Conservation (phyloP, 2,113 vertebrate species). For the Oncorhynchus tshawytscha region DNA sequence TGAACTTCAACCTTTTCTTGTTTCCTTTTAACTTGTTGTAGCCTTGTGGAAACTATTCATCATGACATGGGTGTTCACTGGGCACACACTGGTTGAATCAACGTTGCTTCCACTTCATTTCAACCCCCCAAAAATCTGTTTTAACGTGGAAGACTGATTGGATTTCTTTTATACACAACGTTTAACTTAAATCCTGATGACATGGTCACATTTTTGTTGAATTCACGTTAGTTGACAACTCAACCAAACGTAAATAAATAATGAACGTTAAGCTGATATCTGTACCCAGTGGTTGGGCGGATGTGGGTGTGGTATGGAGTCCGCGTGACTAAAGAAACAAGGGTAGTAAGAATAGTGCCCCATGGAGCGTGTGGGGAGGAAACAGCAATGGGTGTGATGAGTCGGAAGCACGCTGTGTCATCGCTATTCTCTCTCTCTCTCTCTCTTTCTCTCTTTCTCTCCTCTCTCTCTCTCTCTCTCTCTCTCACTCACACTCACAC, state of each 20-base stretch:
- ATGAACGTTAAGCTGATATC: neutral
- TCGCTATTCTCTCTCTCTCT: neutral
- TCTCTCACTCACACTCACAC: too few relatives aligned
- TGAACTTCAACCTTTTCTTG: neutral
- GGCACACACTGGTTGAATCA: too few relatives aligned
- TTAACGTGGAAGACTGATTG: neutral
- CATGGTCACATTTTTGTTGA: too few relatives aligned
- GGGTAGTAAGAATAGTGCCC: constrained; percentile 7
- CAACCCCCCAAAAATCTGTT: too few relatives aligned
- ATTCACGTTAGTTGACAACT: too few relatives aligned
- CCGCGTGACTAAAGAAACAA: neutral
- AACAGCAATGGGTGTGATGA: constrained; percentile 4
- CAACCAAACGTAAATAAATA: neutral
- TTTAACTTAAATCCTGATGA: too few relatives aligned
- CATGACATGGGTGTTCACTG: neutral
- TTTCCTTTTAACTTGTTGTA: neutral
- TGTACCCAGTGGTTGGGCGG: neutral
- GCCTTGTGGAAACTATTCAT: neutral
- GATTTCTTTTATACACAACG: neutral
- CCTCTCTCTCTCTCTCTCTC: neutral
- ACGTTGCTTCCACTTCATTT: too few relatives aligned
- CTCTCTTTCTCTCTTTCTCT: too few relatives aligned
- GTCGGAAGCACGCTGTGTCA: constrained; percentile 7
- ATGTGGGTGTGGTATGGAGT: neutral
- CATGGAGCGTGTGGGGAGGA: constrained; percentile 23